Evolutionary conservation across 1,140 invertebrate genomes (phyloP), one percentile per base, ranked within the genome.

Genomic region (Ptiloglossa arizonensis): DNA sequence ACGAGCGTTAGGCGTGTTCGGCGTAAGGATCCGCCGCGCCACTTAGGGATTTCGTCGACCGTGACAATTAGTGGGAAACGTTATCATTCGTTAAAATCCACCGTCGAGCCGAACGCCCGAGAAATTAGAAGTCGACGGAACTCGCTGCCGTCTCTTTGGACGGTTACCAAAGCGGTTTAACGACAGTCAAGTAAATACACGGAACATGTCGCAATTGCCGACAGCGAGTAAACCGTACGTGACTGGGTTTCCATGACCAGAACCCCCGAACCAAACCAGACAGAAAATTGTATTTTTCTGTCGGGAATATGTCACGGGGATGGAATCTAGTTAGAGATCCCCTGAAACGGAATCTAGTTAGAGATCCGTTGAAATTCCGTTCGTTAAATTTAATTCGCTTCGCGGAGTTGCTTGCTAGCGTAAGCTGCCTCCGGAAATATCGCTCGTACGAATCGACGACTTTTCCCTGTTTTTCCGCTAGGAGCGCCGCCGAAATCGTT

Each of bases 111-210:
- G 24, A 74, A 54, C 73, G 22, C 19, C n/a, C 46, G 22, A 41
- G 63, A 79, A 77, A 78, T 66, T 62, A 35, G n/a, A 48, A 62
- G 35, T 29, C 19, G 1, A 29, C 27, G 17, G 54, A 71, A 74
- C 70, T 13, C n/a, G 46, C 56, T 48, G 5, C 9, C n/a, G 50
- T 27, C 13, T 13, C 64, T 76, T 85, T 85, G 83, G 82, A 77
- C 41, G 41, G 27, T 19, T 71, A 81, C 83, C 79, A 85, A 83
- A 85, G 35, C 35, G 69, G 70, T 66, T 79, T 71, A 80, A 76
- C 66, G 46, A 74, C 63, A 64, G 50, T n/a, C 67, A 19, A 32
- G 56, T 59, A 32, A 67, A 73, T 46, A 66, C 44, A 56, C 29
- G 50, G 69, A 57, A 50, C 44, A 57, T 35, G 57, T 41, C 15